Evolutionary conservation across 1,140 invertebrate genomes (phyloP).

Genomic region (Drosophila repleta): DNA sequence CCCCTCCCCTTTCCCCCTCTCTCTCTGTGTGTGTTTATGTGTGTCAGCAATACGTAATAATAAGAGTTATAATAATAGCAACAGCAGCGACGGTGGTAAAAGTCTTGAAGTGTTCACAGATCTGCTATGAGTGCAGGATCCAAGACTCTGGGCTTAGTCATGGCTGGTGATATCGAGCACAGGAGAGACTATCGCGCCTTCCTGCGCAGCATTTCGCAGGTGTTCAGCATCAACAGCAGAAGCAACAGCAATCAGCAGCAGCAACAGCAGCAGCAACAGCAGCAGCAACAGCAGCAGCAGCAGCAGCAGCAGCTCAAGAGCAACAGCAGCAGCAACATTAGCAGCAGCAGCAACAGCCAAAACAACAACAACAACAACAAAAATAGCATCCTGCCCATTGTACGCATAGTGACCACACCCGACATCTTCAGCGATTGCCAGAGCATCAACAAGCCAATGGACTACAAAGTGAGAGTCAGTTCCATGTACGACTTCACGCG

Average conservation of each 20-base stretch:
- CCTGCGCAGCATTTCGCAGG: constrained; percentile 75
- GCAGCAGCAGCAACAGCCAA: constrained; percentile 14
- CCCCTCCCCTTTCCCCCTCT: too few relatives aligned
- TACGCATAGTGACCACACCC: background rate
- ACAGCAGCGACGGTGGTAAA: background rate
- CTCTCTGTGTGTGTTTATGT: background rate
- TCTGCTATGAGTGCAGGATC: constrained; percentile 27
- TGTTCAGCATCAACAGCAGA: constrained; percentile 63
- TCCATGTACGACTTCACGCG: constrained; percentile 56
- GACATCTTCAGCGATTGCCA: constrained; percentile 18
- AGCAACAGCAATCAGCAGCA: constrained; percentile 18
- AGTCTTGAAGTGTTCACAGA: background rate
- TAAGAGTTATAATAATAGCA: constrained; percentile 1
- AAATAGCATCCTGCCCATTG: constrained; percentile 7
- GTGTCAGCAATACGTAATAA: constrained; percentile 22
- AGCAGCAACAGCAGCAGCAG: constrained; percentile 5
- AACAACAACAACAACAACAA: constrained; percentile 35
- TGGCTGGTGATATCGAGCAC: constrained; percentile 66
- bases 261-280: constrained; percentile 8
- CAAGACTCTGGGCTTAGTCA: constrained; percentile 22
- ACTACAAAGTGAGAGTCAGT: constrained; percentile 41
- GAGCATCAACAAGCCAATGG: constrained; percentile 6
- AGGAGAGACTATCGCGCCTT: constrained; percentile 71
- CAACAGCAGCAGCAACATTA: constrained; percentile 16
- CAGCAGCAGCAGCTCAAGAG: constrained; percentile 12